Base-by-base conservation (phyloP, 2,113 vertebrate genomes). In the Thymallus thymallus region DNA sequence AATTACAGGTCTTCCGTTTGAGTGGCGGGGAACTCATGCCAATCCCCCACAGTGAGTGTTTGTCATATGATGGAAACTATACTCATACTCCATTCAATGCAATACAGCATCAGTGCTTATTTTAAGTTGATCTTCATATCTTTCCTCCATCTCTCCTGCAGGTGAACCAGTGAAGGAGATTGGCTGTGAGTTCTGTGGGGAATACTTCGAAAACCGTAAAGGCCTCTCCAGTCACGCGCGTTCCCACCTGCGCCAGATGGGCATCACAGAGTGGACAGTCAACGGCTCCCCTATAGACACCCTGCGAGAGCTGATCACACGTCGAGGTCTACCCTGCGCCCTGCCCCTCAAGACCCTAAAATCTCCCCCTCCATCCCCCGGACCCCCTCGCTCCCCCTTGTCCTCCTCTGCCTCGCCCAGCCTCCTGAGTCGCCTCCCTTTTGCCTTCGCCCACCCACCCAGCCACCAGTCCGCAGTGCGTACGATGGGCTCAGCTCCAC, bases 281-380 rank as follows among this genome's bases (percentile, higher is more conserved):
- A 98, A 98, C 3, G 97, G 97, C 64, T 98, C 96, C 0, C 97
- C 97, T 64, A 98, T 98, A 12, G 97, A 98, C 88, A 98, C 97
- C 0, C 91, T 97, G 76, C 76, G 87, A 13, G 90, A 95, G 69
- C 82, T 94, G 79, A 93, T 94, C 82, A 86, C 91, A 0, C 86
- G 91, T 0, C 88, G 92, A 12, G 92, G 93, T 26, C 81, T 93
- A 69, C 92, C 92, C 45, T 93, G 90, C 0, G 92, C 91, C 20
- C 87, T 91, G 68, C 91, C 92, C 66, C 66, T 89, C 0, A 88
- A 91, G 71, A 80, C 90, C 68, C 80, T 76, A 7, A 93, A 93
- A 76, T 88, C 87, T 2, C 90, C 92, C 0, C 87, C 92, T 1
- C 82, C 90, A 0, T 85, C 93, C 16, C 91, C 92, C 0, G 86